Evolutionary conservation across 2,113 vertebrate species (phyloP).

Genomic region (Sclerurus mexicanus): DNA sequence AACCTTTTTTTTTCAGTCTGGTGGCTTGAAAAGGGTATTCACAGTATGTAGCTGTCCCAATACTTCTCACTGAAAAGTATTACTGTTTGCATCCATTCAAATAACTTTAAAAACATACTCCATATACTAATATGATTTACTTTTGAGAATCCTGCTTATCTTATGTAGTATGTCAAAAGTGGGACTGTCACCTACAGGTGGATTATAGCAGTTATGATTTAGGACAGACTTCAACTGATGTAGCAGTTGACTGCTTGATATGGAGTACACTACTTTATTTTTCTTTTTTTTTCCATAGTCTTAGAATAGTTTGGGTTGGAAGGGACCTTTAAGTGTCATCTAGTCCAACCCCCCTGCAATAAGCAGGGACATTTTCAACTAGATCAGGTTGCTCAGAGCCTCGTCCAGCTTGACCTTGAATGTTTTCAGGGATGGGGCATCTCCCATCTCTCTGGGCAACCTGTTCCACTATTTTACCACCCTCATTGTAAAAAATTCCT

Average conservation of each 20-base stretch:
- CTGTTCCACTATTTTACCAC: neutral
- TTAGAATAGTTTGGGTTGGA: neutral
- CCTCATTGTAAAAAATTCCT: neutral
- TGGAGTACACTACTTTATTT: neutral
- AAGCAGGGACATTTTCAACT: neutral
- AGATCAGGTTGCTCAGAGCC: neutral
- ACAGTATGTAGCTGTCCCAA: neutral
- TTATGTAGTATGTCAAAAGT: neutral
- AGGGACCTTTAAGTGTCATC: neutral
- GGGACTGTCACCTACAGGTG: neutral
- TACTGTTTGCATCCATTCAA: neutral
- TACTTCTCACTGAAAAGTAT: neutral
- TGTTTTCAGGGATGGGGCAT: neutral
- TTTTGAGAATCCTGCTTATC: neutral
- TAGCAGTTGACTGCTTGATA: neutral
- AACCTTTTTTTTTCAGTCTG: neutral
- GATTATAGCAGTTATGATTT: neutral
- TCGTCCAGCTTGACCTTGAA: accelerated
- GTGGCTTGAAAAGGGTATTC: neutral
- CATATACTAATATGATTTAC: neutral
- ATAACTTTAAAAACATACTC: neutral
- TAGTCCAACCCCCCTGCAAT: neutral
- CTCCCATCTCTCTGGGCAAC: neutral
- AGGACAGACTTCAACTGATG: neutral
- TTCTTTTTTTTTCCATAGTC: neutral